phyloP scores from a whole-genome alignment of 2,113 vertebrate species.

The Strigops habroptila region DNA sequence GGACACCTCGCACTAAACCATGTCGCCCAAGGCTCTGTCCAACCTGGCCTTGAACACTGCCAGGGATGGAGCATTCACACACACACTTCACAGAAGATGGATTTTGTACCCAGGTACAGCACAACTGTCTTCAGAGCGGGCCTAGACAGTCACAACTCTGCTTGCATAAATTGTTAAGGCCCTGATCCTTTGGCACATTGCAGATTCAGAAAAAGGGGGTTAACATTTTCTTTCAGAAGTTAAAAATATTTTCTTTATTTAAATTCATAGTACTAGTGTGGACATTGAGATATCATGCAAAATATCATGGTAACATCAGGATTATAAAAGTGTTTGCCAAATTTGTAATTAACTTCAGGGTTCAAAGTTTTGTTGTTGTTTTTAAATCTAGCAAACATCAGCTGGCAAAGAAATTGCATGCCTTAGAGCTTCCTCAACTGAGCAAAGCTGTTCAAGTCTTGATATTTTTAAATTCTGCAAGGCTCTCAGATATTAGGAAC shows the following conservation, averaged over 20 bases:
- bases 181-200: neutral
- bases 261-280: neutral
- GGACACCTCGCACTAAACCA: too few relatives aligned
- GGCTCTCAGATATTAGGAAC: neutral
- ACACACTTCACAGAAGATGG: neutral
- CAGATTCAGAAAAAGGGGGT: neutral
- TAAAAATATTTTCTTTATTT: neutral
- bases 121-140: neutral
- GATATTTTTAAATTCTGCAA: conserved; percentile 11
- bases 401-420: neutral
- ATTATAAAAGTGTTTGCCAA: neutral
- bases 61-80: too few relatives aligned
- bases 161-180: neutral
- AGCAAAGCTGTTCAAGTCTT: neutral
- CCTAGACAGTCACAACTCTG: neutral
- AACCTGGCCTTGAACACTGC: too few relatives aligned
- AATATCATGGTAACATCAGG: neutral
- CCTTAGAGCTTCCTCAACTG: neutral
- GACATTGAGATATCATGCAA: neutral
- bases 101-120: neutral
- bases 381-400: conserved; percentile 1
- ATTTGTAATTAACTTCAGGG: neutral
- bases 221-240: neutral
- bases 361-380: neutral
- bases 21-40: too few relatives aligned